Percentiles rank a stretch among this genome's conserved stretches.
phyloP scores from a whole-genome alignment of 92 coral and sea anemone genomes.

The Epizoanthus fatuus region DNA sequence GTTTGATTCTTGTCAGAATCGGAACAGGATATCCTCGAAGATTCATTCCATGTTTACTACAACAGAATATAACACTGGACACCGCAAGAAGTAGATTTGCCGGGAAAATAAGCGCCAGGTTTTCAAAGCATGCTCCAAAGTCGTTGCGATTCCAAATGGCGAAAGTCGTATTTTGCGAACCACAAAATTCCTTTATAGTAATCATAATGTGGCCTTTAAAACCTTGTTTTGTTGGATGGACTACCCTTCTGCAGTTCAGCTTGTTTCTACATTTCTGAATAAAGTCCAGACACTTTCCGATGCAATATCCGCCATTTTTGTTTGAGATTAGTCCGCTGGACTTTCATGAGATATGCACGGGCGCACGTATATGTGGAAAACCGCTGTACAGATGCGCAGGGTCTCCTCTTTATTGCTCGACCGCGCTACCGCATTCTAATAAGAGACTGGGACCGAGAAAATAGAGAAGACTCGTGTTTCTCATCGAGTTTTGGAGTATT shows the following conservation, averaged over 20 bases:
- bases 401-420: too few species aligned
- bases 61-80: constrained; percentile 68
- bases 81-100: constrained; percentile 73
- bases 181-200: constrained; percentile 77
- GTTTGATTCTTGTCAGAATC: constrained; percentile 67
- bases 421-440: too few species aligned
- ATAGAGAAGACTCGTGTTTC: too few species aligned
- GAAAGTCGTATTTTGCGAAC: constrained; percentile 60
- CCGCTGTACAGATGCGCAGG: constrained; percentile 16
- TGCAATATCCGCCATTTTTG: not conserved
- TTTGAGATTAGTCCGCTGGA: constrained; percentile 15
- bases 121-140: constrained; percentile 87
- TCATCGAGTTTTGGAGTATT: too few species aligned
- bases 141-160: constrained; percentile 66
- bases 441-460: too few species aligned
- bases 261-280: not conserved
- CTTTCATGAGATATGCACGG: not conserved
- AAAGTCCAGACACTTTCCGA: not conserved
- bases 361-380: constrained; percentile 7
- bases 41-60: constrained; percentile 49
- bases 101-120: constrained; percentile 81
- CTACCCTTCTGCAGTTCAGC: too few species aligned
- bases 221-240: not conserved
- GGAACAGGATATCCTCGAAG: constrained; percentile 42
- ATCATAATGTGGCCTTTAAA: constrained; percentile 49